A percentile compares a stretch with the other conserved stretches of the same genome.
Evolutionary conservation across 2,113 vertebrate species (phyloP).

Genomic region (Orientallactaga bullata): DNA sequence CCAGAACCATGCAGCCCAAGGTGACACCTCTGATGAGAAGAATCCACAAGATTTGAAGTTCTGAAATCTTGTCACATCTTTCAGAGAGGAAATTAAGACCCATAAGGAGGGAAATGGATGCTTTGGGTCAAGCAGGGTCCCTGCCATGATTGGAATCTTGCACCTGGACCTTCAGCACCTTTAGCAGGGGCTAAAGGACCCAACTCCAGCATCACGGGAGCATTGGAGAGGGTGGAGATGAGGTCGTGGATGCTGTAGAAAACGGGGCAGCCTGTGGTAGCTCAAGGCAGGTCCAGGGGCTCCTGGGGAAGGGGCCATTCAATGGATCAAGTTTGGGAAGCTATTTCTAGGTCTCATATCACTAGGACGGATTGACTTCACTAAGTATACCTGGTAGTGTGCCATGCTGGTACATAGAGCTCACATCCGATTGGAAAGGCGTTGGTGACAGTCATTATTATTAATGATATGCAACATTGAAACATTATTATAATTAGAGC

Average conservation of each 20-base stretch:
- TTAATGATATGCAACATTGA: slow-evolving; percentile 63
- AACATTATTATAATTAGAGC: slow-evolving; percentile 61
- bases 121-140: not conserved
- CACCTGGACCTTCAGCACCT: not conserved
- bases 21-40: not conserved
- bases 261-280: not conserved
- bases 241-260: not conserved
- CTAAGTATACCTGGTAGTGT: not conserved
- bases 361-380: not conserved
- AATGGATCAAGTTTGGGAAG: not conserved
- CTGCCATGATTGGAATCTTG: not conserved
- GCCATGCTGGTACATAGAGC: not conserved
- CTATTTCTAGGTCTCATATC: not conserved
- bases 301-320: not conserved
- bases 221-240: not conserved
- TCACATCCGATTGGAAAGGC: not conserved
- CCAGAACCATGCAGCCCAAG: not conserved
- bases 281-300: not conserved
- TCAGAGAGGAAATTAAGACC: not conserved
- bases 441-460: slow-evolving; percentile 48
- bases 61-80: not conserved
- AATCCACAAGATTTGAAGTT: not conserved
- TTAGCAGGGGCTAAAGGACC: not conserved
- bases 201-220: not conserved
- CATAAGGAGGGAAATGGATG: not conserved